Evolutionary conservation across 2,888 invertebrate species (phyloP), one percentile per base, ranked within the genome.

Genomic region (Melieria crassipennis): DNA sequence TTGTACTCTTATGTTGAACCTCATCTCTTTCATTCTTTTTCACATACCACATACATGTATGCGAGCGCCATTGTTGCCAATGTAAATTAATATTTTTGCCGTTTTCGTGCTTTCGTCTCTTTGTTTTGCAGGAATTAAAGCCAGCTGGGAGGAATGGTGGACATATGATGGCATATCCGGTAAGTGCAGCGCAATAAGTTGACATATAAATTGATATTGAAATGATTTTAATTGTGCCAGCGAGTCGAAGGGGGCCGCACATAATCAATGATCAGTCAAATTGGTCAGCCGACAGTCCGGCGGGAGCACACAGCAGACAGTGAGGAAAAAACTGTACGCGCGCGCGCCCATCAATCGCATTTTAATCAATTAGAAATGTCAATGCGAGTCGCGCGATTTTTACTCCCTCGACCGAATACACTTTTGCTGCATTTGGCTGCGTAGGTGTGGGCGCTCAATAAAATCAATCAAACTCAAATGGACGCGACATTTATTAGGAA

Each of bases 111-210:
- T 70, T 56, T 50, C 30, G 4, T 60, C 70, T 55, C 48, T 16
- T 65, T 69, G 67, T 60, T 71, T 83, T 82, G 47, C 83, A 85
- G 85, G 83, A 78, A 83, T 85, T 75, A 82, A 84, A 79, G 85
- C 85, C 74, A 95, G 94, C 88, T 96, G 96, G 96, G 96, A 96
- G 88, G 95, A 95, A 89, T 96, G 96, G 96, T 96, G 96, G 96
- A 96, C 95, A 81, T 96, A 96, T 89, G 96, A 96, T 88, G 96
- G 96, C 79, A 96, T 96, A 87, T 96, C 96, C 89, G 96, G 96
- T 95, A 89, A 92, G 91, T 83, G 71, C 65, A 65, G 45, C 45
- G 16, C 45, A 65, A 7, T 42, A 42, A 55, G 7, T 42, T 52
- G 52, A 52, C 52, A 52, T 52, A 6, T 52, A 52, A 52, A 52